Conservation (phyloP, 2,113 vertebrate species). For the Gambusia holbrooki region DNA sequence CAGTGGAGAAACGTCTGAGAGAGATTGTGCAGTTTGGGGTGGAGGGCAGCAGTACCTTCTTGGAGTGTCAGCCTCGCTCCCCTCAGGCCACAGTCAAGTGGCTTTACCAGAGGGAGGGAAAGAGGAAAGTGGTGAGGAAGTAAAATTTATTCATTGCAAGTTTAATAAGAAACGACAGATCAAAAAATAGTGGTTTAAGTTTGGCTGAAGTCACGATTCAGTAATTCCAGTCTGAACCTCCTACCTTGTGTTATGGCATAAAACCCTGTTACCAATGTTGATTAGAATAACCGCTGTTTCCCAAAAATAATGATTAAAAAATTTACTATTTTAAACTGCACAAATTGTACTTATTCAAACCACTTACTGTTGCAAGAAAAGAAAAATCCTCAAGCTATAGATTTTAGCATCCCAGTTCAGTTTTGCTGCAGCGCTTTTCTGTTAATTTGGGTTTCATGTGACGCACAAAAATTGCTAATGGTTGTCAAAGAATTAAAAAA, state of each 20-base stretch:
- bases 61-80: conserved; percentile 85
- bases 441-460: neutral
- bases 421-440: neutral
- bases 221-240: neutral
- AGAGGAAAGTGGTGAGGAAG: conserved; percentile 80
- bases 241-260: neutral
- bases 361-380: neutral
- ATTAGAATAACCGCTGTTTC: neutral
- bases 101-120: conserved; percentile 82
- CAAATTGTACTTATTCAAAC: neutral
- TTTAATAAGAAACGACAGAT: neutral
- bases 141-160: neutral
- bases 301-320: neutral
- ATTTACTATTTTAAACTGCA: neutral
- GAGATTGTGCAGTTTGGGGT: conserved; percentile 86
- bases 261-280: neutral
- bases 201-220: neutral
- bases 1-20: conserved; percentile 82
- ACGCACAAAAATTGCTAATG: neutral
- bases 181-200: neutral
- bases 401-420: neutral
- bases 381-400: neutral
- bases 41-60: conserved; percentile 84
- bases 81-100: conserved; percentile 85
- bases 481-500: neutral